phyloP scores from a whole-genome alignment of 2,113 vertebrate species.

The Hippocampus comes region DNA sequence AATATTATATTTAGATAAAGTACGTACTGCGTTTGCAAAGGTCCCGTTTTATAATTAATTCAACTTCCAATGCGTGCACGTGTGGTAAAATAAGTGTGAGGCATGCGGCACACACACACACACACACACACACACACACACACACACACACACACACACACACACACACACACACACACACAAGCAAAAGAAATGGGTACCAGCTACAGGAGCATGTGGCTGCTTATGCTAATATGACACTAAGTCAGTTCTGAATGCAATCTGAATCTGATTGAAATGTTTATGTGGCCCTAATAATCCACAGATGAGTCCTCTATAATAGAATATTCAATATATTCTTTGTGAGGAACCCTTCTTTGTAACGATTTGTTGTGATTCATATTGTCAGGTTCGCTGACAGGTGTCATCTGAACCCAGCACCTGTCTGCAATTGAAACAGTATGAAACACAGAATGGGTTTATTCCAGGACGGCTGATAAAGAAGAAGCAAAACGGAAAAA shows the following conservation, averaged over 20 bases:
- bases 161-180: too few species aligned
- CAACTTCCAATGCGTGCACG: not conserved
- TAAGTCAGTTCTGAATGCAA: slow-evolving; percentile 17
- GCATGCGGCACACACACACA: not conserved
- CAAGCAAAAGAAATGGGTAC: not conserved
- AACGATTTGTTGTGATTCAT: slow-evolving; percentile 34
- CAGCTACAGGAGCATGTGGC: slow-evolving; percentile 12
- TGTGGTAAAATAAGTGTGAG: slow-evolving; percentile 8
- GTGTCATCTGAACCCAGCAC: slow-evolving; percentile 32
- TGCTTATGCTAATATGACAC: slow-evolving; percentile 37
- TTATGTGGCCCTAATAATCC: slow-evolving; percentile 48
- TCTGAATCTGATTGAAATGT: slow-evolving; percentile 20
- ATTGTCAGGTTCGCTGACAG: slow-evolving; percentile 33
- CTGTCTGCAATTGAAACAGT: slow-evolving; percentile 32
- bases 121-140: not conserved
- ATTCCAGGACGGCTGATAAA: not conserved
- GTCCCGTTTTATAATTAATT: not conserved
- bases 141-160: not conserved
- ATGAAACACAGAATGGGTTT: slow-evolving; percentile 16
- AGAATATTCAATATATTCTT: slow-evolving; percentile 31
- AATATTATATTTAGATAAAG: too few species aligned
- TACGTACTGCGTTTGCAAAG: too few species aligned
- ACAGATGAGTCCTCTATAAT: slow-evolving; percentile 27
- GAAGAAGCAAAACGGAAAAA: slow-evolving; percentile 7
- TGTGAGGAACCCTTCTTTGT: slow-evolving; percentile 37